Base-by-base conservation (phyloP, 2,888 invertebrate species). In the Apocheima hispidaria region DNA sequence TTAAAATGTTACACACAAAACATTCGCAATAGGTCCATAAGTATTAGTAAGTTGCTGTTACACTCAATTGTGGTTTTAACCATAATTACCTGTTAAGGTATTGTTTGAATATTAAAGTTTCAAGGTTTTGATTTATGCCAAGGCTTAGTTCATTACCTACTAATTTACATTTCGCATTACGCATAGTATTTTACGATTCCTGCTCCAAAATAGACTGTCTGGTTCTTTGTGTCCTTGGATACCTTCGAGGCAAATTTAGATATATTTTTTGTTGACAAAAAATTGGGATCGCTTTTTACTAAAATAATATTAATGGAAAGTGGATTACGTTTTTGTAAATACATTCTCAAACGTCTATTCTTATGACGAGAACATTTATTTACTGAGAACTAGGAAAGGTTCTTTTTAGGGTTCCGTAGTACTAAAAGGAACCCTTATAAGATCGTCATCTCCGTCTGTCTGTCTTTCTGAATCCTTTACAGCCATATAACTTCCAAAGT, bases 101-200 rank as follows among this genome's bases (percentile, higher is more conserved):
- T 12, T 23, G n/a, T 9, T 23, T 21, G 21, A 38, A 26, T 26
- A 50, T 48, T n/a, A 14, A 21, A 49, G 20, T 56, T 28, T 38
- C 30, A 28, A 40, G 40, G 40, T 33, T 33, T 41, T 41, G 26
- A 40, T 48, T 54, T 21, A 48, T 30, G 7, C 38, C 23, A 9
- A 35, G 33, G 21, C 7, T 50, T 50, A 26, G 20, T 53, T 50
- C 33, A 40, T 54, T 36, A 49, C 16, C 35, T 35, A 38, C 44
- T 36, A 18, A 46, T 55, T 54, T 54, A 44, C 36, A 54, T 54
- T 52, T 20, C 28, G 30, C n/a, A 40, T 52, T 51, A 51, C 14
- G 43, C 14, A 14, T 23, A 16, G 14, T 16, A 16, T 44, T 40
- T 40, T 40, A 20, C 30, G 4, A 41, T 30, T 52, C 28, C 20